Evolutionary conservation across 2,797 vertebrate species (phyloP), one percentile per base, ranked within the genome.

Genomic region (Thunnus albacares): DNA sequence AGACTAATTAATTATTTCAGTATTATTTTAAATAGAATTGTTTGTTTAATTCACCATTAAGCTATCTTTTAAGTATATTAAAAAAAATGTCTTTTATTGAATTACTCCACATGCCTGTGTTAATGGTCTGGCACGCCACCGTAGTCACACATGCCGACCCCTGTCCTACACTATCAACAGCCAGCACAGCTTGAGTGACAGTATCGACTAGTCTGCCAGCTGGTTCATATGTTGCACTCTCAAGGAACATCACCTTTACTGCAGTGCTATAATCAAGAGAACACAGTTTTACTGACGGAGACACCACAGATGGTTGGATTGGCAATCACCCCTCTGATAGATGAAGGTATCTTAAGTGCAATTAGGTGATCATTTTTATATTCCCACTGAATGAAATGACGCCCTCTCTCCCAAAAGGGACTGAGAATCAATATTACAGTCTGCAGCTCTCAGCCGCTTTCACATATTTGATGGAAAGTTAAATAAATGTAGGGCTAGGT

Each of bases 341-440:
- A 53, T 14, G 18, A 13, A 53, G 22, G 33, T 9, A 53, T 20
- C 49, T 13, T 12, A 15, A 30, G 49, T 17, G 4, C 22, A 30
- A 15, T 24, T 14, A 20, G 24, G n/a, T 9, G 43, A 49, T 60
- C 15, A 38, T 71, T 26, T 71, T 52, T 26, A 72, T 61, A 61
- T 33, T 63, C 22, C 3, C 7, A 20, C 9, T 43, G 6, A 62
- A 28, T 41, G 18, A 55, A 22, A 55, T 33, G 24, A 41, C 6
- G 11, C 14, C 9, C 9, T 33, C 3, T 1, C 33, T 35, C 49
- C 14, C 12, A 12, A 53, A 51, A 62, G 58, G 33, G 1, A 20
- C 33, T 38, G n/a, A 38, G 28, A 61, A 20, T 49, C 41, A 35
- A 47, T 18, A 24, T 38, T 9, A 26, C 1, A 4, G 10, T 53